Evolutionary conservation across 2,113 vertebrate genomes (phyloP).

Genomic region (Cynocephalus volans): DNA sequence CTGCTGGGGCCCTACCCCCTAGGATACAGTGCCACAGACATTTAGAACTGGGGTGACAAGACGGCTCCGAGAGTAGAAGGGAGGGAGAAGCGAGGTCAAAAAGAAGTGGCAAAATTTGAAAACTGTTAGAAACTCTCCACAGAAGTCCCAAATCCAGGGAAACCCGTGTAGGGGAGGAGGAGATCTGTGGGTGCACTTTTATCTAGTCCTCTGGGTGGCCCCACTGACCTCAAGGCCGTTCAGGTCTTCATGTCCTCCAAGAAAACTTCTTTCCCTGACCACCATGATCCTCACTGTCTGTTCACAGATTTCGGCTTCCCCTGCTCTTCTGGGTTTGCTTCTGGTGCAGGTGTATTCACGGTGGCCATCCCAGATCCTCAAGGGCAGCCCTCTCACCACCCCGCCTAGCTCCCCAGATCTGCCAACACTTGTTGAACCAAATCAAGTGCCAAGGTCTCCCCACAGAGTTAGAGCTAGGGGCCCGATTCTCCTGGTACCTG

Average conservation of each 20-base stretch:
- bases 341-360: background rate
- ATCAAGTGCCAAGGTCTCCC: background rate
- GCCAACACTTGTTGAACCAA: conserved; percentile 27
- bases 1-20: background rate
- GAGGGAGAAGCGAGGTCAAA: background rate
- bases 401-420: background rate
- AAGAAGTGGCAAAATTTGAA: background rate
- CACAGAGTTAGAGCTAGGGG: background rate
- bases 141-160: background rate
- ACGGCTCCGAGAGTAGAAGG: background rate
- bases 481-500: background rate
- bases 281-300: background rate
- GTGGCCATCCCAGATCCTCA: background rate
- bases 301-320: background rate
- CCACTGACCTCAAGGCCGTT: background rate
- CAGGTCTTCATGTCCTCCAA: background rate
- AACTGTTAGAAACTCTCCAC: conserved; percentile 30
- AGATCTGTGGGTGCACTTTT: background rate
- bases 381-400: background rate
- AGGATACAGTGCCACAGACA: background rate
- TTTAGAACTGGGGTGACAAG: background rate
- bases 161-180: background rate
- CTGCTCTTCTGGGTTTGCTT: background rate
- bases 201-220: background rate
- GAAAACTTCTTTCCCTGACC: background rate